Evolutionary conservation across 2,797 vertebrate genomes (phyloP), one percentile per base, ranked within the genome.

Genomic region (Melopsittacus undulatus): DNA sequence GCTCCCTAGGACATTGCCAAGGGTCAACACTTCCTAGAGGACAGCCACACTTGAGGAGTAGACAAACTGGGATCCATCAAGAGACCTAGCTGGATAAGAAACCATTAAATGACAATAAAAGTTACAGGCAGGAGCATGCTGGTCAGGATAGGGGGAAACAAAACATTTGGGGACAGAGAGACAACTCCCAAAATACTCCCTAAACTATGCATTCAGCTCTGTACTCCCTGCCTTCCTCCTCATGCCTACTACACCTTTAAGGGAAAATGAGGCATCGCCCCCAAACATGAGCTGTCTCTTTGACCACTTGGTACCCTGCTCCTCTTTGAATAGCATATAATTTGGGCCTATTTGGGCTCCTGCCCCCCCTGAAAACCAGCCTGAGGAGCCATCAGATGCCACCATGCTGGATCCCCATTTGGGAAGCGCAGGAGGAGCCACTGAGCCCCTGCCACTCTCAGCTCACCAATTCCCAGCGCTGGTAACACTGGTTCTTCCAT

Each of bases 331-430:
- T 12, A 83, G 16, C 45, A 79, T 23, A 34, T 19, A 45, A 0
- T 30, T 34, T 0, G 0, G 52, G 27, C n/a, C 36, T 36, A 0
- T 80, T 4, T 17, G 79, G 38, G 20, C 26, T 91, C 51, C 66
- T 45, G 26, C 1, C 17, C 38, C 51, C 30, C 18, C 26, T 43
- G 24, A 63, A 83, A 66, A 69, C 18, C 45, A 64, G 27, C 5
- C 79, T 7, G 38, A 57, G 66, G 75, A 95, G 92, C 70, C 59
- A 87, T 9, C 63, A 89, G 57, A 69, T 38, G 45, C 74, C 88
- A 52, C 57, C 22, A 14, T 5, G 17, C 20, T 2, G 0, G 7
- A 30, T 87, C 27, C 15, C 36, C 0, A 0, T 82, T 1, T 29
- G 75, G 36, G 22, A 83, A 26, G 21, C 0, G 1, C 23, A 49